These are phyloP conservation scores for Brachionus sp. DNA, from an alignment of 1,140 invertebrate species.

Conservation along the genomic window DNA sequence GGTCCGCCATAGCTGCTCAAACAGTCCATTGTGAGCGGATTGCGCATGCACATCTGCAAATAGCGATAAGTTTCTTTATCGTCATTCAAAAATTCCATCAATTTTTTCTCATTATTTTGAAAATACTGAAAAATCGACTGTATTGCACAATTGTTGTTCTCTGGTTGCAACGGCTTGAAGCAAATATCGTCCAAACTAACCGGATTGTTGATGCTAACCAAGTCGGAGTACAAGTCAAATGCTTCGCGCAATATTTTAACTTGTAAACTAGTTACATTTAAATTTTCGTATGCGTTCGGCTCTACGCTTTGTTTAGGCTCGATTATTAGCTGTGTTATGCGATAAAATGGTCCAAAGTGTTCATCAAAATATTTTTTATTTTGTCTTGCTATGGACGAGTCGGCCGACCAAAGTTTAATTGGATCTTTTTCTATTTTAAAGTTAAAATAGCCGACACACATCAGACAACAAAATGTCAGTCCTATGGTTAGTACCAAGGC, in stretches of 20 bases:
- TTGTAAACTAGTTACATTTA: not conserved
- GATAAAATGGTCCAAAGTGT: conserved; percentile 44
- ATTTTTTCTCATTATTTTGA: not conserved
- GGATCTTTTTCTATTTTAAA: conserved; percentile 83
- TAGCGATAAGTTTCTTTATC: not conserved
- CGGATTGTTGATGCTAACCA: conserved; percentile 47
- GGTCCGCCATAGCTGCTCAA: conserved; percentile 23
- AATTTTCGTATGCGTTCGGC: not conserved
- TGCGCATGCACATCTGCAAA: conserved; percentile 15
- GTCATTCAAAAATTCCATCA: not conserved
- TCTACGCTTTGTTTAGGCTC: not conserved
- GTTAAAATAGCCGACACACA: conserved; percentile 66
- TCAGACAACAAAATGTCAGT: conserved; percentile 64
- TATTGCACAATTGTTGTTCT: conserved; percentile 35
- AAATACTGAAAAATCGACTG: conserved; percentile 24
- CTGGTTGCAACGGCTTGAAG: conserved; percentile 34
- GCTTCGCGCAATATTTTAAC: not conserved
- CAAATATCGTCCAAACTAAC: not conserved
- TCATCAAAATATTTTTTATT: conserved; percentile 86
- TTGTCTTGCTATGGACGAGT: conserved; percentile 73
- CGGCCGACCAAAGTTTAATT: conserved; percentile 91
- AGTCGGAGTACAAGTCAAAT: not conserved
- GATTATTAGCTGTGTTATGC: conserved; percentile 39
- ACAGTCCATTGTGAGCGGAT: conserved; percentile 12
- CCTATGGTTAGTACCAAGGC: conserved; percentile 73